Percentiles rank a stretch among this genome's conserved stretches.
These are phyloP conservation scores for Aldrovandia affinis DNA, from an alignment of 2,797 vertebrate genomes.

Conservation along the genomic window DNA sequence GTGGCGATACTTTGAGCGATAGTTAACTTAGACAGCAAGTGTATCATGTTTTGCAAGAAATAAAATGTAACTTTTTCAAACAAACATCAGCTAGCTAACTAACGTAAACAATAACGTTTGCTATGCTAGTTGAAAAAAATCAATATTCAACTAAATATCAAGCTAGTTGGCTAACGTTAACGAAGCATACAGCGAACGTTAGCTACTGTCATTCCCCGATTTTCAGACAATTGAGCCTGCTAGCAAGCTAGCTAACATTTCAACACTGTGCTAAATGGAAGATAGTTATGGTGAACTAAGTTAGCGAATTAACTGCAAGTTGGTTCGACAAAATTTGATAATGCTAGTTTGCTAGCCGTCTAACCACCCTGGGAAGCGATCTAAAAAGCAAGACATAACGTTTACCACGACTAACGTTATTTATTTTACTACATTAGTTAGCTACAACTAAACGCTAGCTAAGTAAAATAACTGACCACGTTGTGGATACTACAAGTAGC, in stretches of 20 bases:
- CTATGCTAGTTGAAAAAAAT: not conserved
- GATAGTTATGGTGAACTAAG: not conserved
- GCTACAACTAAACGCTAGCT: too few relatives aligned
- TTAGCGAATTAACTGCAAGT: not conserved
- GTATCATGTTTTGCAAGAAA: not conserved
- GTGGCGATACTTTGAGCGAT: not conserved
- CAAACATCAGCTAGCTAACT: not conserved
- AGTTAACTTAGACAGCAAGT: not conserved
- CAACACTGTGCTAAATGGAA: not conserved
- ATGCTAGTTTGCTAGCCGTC: not conserved
- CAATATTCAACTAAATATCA: not conserved
- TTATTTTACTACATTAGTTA: not conserved
- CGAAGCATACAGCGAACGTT: not conserved
- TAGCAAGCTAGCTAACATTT: not conserved
- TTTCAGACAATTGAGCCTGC: not conserved
- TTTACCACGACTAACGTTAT: not conserved
- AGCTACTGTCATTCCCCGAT: not conserved
- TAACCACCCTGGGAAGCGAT: not conserved
- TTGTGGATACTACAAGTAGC: not conserved
- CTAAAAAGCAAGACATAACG: not conserved
- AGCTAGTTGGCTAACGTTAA: not conserved
- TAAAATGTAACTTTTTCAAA: not conserved
- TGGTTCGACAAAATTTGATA: not conserved
- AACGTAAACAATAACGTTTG: not conserved
- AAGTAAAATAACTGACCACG: not conserved